Percentiles rank a stretch among this genome's conserved stretches.
phyloP scores from a whole-genome alignment of 2,797 vertebrate genomes.

The Emys orbicularis region DNA sequence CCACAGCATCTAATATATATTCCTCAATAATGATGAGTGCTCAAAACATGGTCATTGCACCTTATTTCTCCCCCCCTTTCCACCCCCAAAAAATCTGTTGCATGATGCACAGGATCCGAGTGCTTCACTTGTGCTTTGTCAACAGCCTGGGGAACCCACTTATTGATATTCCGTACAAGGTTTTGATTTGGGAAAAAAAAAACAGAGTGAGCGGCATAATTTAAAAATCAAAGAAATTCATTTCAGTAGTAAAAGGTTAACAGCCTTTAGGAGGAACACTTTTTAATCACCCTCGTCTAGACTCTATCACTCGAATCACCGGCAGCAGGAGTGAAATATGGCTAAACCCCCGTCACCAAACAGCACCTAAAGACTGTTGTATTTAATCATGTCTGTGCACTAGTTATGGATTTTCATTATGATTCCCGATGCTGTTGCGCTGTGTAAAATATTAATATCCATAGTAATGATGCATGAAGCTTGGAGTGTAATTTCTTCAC shows the following conservation, averaged over 20 bases:
- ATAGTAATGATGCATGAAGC: conserved; percentile 99
- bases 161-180: conserved; percentile 79
- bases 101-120: neutral
- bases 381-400: conserved; percentile 98
- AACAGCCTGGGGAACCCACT: conserved; percentile 51
- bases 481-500: conserved; percentile 97
- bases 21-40: conserved; percentile 51
- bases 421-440: conserved; percentile 93
- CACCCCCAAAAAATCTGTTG: neutral
- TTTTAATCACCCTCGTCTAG: conserved; percentile 90
- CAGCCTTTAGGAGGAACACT: conserved; percentile 87
- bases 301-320: conserved; percentile 87
- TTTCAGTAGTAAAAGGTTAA: conserved; percentile 89
- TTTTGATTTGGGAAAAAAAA: conserved; percentile 70
- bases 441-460: conserved; percentile 98
- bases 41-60: conserved; percentile 65
- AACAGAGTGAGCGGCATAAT: conserved; percentile 83
- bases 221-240: conserved; percentile 90
- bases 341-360: conserved; percentile 84
- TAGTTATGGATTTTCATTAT: conserved; percentile 99
- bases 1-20: conserved; percentile 64
- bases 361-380: conserved; percentile 93
- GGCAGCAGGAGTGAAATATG: conserved; percentile 86
- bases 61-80: conserved; percentile 32
- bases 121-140: conserved; percentile 66